Conservation (phyloP, 2,888 invertebrate genomes). For the Flexamia atlantica region DNA sequence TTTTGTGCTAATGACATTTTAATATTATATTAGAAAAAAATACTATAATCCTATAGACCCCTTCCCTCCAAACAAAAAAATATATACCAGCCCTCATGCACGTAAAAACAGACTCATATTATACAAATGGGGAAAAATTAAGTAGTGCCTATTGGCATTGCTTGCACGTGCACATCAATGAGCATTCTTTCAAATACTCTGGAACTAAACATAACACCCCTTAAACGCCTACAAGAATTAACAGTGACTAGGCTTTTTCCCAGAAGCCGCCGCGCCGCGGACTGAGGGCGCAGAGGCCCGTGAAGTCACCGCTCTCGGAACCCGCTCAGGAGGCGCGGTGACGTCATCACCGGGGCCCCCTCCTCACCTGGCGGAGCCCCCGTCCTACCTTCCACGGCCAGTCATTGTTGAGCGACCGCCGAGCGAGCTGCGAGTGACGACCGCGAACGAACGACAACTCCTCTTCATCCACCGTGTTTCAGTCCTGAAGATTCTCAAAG, state of each 20-base stretch:
- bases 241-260: background rate
- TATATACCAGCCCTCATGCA: no score
- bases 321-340: background rate
- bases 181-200: no score
- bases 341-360: background rate
- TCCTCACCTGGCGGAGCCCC: constrained; percentile 14
- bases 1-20: no score
- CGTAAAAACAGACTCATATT: no score
- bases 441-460: background rate
- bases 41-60: no score
- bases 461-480: background rate
- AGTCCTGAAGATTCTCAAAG: background rate
- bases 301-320: constrained; percentile 33
- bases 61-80: no score
- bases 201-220: no score
- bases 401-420: constrained; percentile 28
- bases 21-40: no score
- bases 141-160: no score
- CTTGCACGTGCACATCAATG: no score
- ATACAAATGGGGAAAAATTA: no score
- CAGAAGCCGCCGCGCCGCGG: background rate
- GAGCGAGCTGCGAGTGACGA: background rate
- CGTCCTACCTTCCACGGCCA: background rate
- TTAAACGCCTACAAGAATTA: no score
- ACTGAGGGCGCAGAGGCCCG: background rate